Evolutionary conservation across 2,888 invertebrate genomes (phyloP).

Genomic region (Apodemia mormo): DNA sequence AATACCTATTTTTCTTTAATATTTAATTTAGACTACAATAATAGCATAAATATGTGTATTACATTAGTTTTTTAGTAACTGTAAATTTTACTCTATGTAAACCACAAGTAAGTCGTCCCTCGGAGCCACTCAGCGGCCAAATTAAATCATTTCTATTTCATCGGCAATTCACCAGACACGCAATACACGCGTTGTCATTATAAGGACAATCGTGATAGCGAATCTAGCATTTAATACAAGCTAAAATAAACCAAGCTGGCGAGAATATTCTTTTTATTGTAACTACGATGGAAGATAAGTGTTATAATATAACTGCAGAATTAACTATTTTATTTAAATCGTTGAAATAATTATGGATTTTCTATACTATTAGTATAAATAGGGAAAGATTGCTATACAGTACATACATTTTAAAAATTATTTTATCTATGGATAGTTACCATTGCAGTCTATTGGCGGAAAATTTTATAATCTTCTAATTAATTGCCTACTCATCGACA

Average conservation of each 20-base stretch:
- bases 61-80: conserved; percentile 20
- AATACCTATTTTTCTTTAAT: background rate
- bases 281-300: background rate
- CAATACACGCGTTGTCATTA: conserved; percentile 55
- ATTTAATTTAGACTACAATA: too few relatives aligned
- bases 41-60: background rate
- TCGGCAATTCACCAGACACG: conserved; percentile 63
- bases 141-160: conserved; percentile 77
- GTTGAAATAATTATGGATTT: too few relatives aligned
- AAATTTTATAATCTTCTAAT: conserved; percentile 31
- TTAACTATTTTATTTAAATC: too few relatives aligned
- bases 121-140: conserved; percentile 58
- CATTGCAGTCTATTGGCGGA: background rate
- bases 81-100: conserved; percentile 31
- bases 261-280: conserved; percentile 19
- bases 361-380: too few relatives aligned
- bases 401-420: too few relatives aligned
- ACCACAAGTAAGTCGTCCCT: conserved; percentile 50
- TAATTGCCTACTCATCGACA: conserved; percentile 31
- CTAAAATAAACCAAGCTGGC: conserved; percentile 6
- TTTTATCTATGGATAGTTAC: too few relatives aligned
- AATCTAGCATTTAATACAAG: conserved; percentile 26
- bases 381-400: too few relatives aligned
- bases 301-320: background rate
- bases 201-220: conserved; percentile 42